Evolutionary conservation across 2,113 vertebrate species (phyloP), one percentile per base, ranked within the genome.

Genomic region (Mystacornis crossleyi): DNA sequence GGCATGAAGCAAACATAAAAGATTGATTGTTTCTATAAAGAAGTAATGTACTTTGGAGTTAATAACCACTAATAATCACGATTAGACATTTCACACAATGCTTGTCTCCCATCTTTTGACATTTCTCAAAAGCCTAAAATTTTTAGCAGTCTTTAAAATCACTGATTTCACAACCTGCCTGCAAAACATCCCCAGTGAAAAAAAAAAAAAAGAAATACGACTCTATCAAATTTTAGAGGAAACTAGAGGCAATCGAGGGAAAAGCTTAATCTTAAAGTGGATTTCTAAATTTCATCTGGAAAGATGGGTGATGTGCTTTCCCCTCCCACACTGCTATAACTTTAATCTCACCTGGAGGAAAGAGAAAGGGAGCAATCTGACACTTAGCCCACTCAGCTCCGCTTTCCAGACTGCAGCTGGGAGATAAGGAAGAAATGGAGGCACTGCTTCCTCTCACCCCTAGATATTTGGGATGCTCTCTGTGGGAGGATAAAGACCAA

Each of bases 291-390:
- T 90, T 90, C 62, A 73, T 55, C 62, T 90, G 45, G 66, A 85
- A 75, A 62, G 48, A 75, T 88, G 89, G 90, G 77, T 85, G 84
- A 87, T 85, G 74, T 61, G 54, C 62, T 73, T 91, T 89, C 38
- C 33, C 70, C 66, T 95, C 90, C 94, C 66, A 95, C 94, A 75
- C 81, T 26, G 33, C 78, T 66, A 40, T 72, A 86, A 74, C 65
- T 94, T 86, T 71, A 89, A 86, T 94, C 81, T 95, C 70, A 89
- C 93, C 87, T 93, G 89, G 42, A 90, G 85, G 38, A 91, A 91
- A 80, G 45, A 92, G 67, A 95, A 93, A 60, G 19, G 55, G 38
- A 94, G 81, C 61, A 79, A 71, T 86, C 31, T 67, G 61, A 97
- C 74, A 67, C 36, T 77, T 51, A 89, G 53, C 74, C 74, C 73